Evolutionary conservation across 1,140 invertebrate genomes (phyloP).

Genomic region (Drosophila biarmipes): DNA sequence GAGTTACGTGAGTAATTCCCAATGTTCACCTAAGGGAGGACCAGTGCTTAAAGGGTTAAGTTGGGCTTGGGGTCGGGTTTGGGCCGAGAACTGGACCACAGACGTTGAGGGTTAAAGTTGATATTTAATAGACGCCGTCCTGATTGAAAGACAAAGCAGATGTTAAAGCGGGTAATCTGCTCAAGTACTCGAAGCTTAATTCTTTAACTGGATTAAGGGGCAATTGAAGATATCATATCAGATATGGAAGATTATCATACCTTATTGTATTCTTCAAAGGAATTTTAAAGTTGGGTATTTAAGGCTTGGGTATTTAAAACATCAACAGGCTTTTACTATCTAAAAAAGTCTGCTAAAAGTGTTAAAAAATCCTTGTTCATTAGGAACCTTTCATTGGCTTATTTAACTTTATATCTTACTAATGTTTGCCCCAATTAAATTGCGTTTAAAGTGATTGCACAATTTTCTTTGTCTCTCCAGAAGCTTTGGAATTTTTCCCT

Average conservation of each 20-base stretch:
- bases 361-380: too few relatives aligned
- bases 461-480: not conserved
- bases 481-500: not conserved
- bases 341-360: too few relatives aligned
- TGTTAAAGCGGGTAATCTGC: not conserved
- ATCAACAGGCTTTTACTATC: too few relatives aligned
- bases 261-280: too few relatives aligned
- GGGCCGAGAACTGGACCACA: not conserved
- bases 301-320: too few relatives aligned
- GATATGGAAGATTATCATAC: too few relatives aligned
- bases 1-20: conserved; percentile 20
- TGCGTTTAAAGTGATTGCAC: not conserved
- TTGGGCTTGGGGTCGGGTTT: not conserved
- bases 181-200: not conserved
- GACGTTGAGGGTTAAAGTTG: not conserved
- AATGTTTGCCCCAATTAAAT: not conserved
- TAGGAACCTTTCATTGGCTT: too few relatives aligned
- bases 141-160: not conserved
- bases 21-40: conserved; percentile 6
- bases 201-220: not conserved
- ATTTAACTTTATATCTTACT: too few relatives aligned
- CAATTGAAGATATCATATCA: not conserved
- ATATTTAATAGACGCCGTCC: not conserved
- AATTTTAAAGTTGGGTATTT: too few relatives aligned
- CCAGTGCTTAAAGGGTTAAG: not conserved